Evolutionary conservation across 2,888 invertebrate genomes (phyloP).

Genomic region (Bursaphelenchus okinawaensis): DNA sequence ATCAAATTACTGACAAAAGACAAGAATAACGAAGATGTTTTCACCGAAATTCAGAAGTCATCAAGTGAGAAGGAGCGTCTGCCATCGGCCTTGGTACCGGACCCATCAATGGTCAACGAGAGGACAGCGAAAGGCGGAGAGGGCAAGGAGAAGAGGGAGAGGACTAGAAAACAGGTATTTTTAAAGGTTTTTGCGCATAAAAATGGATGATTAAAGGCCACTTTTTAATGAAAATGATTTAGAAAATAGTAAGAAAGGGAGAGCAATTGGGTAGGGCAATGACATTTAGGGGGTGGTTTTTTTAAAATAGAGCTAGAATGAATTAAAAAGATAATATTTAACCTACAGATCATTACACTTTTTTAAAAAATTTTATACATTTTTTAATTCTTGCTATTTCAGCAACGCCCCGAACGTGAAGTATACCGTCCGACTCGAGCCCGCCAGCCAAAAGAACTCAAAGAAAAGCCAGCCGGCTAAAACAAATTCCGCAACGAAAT

Average conservation of each 20-base stretch:
- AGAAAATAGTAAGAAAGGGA: too few relatives aligned
- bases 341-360: too few relatives aligned
- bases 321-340: too few relatives aligned
- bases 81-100: background rate
- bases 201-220: too few relatives aligned
- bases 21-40: background rate
- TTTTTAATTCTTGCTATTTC: too few relatives aligned
- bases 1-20: background rate
- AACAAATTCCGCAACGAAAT: too few relatives aligned
- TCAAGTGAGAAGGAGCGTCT: background rate
- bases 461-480: too few relatives aligned
- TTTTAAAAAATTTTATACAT: too few relatives aligned
- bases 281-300: too few relatives aligned
- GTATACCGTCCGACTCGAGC: conserved; percentile 24
- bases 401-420: conserved; percentile 26
- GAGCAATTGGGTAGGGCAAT: too few relatives aligned
- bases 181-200: background rate
- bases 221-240: too few relatives aligned
- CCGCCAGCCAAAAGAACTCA: background rate
- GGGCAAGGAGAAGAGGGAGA: background rate
- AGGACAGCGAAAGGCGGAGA: conserved; percentile 4
- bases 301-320: too few relatives aligned
- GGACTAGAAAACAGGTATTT: background rate
- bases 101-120: background rate
- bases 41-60: background rate